A percentile compares a stretch with the other conserved stretches of the same genome.
Conservation (phyloP, 1,140 invertebrate genomes). For the Chrysomallon squamiferum region DNA sequence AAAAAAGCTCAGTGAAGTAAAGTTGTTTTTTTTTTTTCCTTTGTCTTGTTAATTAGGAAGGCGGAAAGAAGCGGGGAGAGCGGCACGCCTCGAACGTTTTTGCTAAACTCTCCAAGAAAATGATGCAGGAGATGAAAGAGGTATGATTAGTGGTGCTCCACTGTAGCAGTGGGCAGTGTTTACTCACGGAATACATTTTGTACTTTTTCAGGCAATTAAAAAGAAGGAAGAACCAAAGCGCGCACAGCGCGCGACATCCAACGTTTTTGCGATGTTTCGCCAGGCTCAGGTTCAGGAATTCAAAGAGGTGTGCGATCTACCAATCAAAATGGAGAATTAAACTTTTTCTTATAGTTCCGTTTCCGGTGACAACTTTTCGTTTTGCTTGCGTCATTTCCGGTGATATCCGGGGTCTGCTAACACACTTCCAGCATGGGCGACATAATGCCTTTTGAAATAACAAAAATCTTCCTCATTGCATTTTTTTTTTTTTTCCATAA, state of each 20-base stretch:
- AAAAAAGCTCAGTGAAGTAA: too few relatives aligned
- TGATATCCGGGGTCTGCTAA: too few relatives aligned
- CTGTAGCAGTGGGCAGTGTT: conserved; percentile 7
- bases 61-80: conserved; percentile 44
- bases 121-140: conserved; percentile 82
- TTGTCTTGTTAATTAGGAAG: conserved; percentile 22
- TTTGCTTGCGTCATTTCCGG: conserved; percentile 1
- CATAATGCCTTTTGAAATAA: too few relatives aligned
- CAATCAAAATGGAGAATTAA: too few relatives aligned
- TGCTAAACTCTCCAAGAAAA: conserved; percentile 56
- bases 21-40: not conserved
- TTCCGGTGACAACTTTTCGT: too few relatives aligned
- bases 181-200: conserved; percentile 33
- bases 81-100: conserved; percentile 62
- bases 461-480: too few relatives aligned
- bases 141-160: conserved; percentile 35
- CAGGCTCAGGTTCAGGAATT: conserved; percentile 70
- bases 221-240: conserved; percentile 32
- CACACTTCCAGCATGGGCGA: too few relatives aligned
- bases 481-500: too few relatives aligned
- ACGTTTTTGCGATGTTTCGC: conserved; percentile 62
- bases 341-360: too few relatives aligned
- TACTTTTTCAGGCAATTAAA: conserved; percentile 48
- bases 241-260: conserved; percentile 59
- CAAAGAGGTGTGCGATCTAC: conserved; percentile 72